phyloP scores from a whole-genome alignment of 1,140 invertebrate species.

The Drosophila micromelanica region DNA sequence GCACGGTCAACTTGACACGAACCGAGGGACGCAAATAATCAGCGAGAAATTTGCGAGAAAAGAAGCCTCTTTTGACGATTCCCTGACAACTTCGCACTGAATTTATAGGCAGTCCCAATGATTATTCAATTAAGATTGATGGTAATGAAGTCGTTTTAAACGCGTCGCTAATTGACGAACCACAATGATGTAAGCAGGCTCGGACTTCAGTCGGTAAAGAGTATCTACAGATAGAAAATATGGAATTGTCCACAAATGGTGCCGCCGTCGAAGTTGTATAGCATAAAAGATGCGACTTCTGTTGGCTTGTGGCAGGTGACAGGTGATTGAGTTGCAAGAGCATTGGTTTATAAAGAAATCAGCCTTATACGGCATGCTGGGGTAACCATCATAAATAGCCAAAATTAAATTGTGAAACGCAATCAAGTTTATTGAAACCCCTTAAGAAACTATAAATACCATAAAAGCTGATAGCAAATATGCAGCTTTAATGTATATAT shows the following conservation, averaged over 20 bases:
- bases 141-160: conserved; percentile 71
- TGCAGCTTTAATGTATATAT: not conserved
- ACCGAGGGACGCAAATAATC: conserved; percentile 59
- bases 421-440: conserved; percentile 7
- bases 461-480: not conserved
- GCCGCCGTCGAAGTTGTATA: conserved; percentile 12
- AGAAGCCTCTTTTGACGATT: conserved; percentile 18
- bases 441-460: not conserved
- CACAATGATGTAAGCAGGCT: conserved; percentile 44
- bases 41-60: conserved; percentile 9
- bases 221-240: not conserved
- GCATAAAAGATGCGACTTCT: conserved; percentile 49
- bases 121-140: conserved; percentile 82
- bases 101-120: conserved; percentile 61
- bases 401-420: conserved; percentile 27
- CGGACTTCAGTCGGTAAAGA: not conserved
- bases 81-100: conserved; percentile 53
- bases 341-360: conserved; percentile 8
- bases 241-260: conserved; percentile 26
- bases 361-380: not conserved
- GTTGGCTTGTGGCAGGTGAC: conserved; percentile 25
- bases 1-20: conserved; percentile 55
- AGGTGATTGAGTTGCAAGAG: conserved; percentile 29
- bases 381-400: not conserved
- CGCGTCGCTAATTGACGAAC: conserved; percentile 64